Percentiles rank a stretch among this genome's conserved stretches.
Conservation (phyloP, 2,113 vertebrate genomes). For the Corythaixoides concolor region DNA sequence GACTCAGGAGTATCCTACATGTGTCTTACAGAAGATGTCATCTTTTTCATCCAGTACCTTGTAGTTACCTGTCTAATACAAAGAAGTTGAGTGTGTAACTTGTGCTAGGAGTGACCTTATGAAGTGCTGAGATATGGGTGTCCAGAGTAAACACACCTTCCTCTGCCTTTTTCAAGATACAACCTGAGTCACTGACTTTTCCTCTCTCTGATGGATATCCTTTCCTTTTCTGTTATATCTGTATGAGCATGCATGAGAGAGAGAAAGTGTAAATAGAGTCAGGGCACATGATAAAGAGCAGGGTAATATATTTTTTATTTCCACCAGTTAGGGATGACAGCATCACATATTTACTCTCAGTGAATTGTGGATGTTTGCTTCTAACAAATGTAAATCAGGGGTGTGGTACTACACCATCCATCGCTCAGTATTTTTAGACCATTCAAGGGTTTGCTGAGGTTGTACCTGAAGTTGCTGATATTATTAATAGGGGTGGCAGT, state of each 20-base stretch:
- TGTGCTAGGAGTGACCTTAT: neutral
- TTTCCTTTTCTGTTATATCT: constrained; percentile 14
- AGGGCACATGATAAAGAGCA: constrained; percentile 32
- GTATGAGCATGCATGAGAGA: constrained; percentile 12
- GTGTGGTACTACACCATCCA: neutral
- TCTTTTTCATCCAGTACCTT: neutral
- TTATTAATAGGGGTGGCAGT: constrained; percentile 27
- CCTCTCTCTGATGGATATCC: neutral
- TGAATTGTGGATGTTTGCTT: constrained; percentile 23
- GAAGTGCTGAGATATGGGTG: neutral
- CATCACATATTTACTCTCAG: constrained; percentile 25
- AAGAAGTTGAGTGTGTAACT: neutral
- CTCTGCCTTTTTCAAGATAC: neutral
- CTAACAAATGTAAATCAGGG: constrained; percentile 44
- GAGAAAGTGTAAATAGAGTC: constrained; percentile 25
- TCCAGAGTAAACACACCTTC: neutral
- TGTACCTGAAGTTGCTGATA: constrained; percentile 14
- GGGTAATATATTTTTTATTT: constrained; percentile 50
- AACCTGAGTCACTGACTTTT: neutral
- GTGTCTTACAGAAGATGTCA: neutral
- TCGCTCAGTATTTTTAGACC: constrained; percentile 37
- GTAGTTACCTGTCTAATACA: neutral
- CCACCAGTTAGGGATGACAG: constrained; percentile 37
- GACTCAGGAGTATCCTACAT: neutral
- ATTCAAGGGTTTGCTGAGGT: constrained; percentile 9